A percentile compares a stretch with the other conserved stretches of the same genome.
Evolutionary conservation across 64 coral and sea anemone genomes (phyloP).

Genomic region (Stichodactyla helianthus): DNA sequence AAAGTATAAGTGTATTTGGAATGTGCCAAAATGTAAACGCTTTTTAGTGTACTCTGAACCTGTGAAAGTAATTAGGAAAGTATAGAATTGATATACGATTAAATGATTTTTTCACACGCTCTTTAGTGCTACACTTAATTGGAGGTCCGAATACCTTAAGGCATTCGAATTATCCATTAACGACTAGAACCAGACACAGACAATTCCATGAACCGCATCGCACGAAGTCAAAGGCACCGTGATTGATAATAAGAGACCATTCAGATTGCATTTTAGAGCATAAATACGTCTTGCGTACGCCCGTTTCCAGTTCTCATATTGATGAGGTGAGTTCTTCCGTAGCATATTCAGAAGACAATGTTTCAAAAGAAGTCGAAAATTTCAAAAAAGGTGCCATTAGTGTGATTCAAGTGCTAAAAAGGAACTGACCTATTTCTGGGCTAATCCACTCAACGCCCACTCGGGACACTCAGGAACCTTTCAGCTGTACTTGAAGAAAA

Average conservation of each 20-base stretch:
- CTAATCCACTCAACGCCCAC: neutral
- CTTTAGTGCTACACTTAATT: conserved; percentile 1
- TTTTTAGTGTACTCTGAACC: neutral
- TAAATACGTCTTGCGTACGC: neutral
- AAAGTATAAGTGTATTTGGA: neutral
- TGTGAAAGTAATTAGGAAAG: neutral
- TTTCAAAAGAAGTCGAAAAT: neutral
- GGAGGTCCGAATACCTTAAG: neutral
- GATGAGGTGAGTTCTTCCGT: neutral
- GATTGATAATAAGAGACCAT: neutral
- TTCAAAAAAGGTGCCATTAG: neutral
- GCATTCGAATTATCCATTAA: conserved; percentile 12
- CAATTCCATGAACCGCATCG: neutral
- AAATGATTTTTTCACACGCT: conserved; percentile 13
- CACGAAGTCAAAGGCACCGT: neutral
- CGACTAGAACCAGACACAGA: neutral
- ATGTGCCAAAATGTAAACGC: neutral
- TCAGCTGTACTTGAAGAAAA: neutral
- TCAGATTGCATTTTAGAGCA: neutral
- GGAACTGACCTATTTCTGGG: neutral
- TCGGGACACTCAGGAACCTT: neutral
- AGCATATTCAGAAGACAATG: neutral
- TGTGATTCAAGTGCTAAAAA: neutral
- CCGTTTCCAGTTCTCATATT: neutral
- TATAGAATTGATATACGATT: neutral